phyloP scores from a whole-genome alignment of 2,797 vertebrate species.

The Leptodactylus fallax region DNA sequence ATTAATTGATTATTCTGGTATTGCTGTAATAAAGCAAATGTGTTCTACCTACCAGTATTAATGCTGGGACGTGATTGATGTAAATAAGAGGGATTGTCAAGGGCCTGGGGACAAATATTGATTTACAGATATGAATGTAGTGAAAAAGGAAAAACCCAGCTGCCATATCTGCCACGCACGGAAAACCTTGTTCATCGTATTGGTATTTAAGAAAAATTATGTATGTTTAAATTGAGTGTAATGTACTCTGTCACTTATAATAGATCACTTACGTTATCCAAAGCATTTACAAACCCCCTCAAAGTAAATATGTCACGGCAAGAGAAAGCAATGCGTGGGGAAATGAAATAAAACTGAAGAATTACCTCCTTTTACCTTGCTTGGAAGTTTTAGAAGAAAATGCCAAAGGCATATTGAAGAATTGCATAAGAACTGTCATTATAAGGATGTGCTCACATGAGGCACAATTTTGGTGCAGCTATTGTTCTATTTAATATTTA shows the following conservation, averaged over 20 bases:
- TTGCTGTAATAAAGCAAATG: constrained; percentile 66
- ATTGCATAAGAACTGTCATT: not conserved
- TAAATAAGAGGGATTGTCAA: constrained; percentile 65
- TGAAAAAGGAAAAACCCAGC: constrained; percentile 36
- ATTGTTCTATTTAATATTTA: too few relatives aligned
- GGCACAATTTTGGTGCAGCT: not conserved
- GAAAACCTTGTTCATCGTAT: constrained; percentile 46
- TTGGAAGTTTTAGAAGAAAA: not conserved
- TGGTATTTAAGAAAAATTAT: constrained; percentile 56
- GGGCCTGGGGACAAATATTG: constrained; percentile 66
- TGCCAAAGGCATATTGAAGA: not conserved
- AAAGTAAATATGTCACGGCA: constrained; percentile 48
- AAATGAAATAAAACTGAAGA: constrained; percentile 11
- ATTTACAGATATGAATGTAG: constrained; percentile 66
- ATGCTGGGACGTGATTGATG: constrained; percentile 64
- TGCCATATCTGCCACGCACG: constrained; percentile 12
- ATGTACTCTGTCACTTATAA: constrained; percentile 56
- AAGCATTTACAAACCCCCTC: constrained; percentile 46
- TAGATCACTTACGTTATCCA: constrained; percentile 50
- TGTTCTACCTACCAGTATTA: constrained; percentile 60
- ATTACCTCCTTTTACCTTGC: constrained; percentile 21
- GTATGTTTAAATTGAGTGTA: constrained; percentile 47
- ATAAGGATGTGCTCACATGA: not conserved
- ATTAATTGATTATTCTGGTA: constrained; percentile 67
- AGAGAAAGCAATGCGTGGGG: constrained; percentile 13